Conservation (phyloP, 2,113 vertebrate genomes). For the Arvicanthis niloticus region DNA sequence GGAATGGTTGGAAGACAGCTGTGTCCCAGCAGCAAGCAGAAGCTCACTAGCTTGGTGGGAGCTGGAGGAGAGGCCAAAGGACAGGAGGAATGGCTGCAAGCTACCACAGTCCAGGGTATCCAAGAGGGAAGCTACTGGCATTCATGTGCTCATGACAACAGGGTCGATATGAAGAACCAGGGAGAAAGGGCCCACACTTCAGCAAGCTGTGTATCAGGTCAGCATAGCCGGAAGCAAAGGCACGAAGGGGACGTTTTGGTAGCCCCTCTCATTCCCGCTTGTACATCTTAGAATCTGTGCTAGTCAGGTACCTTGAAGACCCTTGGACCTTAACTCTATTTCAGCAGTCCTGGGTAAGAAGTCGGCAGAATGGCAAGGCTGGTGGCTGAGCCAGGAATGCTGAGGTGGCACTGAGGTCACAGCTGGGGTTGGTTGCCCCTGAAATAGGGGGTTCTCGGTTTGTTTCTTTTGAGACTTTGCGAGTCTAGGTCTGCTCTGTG, state of each 20-base stretch:
- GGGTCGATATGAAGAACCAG: rapidly evolving
- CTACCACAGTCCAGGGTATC: not conserved
- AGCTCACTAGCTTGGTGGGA: not conserved
- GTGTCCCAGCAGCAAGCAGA: not conserved
- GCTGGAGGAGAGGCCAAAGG: not conserved
- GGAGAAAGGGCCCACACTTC: not conserved
- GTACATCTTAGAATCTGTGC: not conserved
- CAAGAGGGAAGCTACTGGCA: not conserved
- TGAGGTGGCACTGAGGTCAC: not conserved
- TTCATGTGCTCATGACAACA: rapidly evolving
- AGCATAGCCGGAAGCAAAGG: not conserved
- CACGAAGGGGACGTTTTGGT: rapidly evolving
- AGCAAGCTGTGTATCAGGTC: no score
- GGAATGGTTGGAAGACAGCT: not conserved
- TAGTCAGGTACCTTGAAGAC: not conserved
- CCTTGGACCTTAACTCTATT: not conserved
- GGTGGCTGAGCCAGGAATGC: not conserved
- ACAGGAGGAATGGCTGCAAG: not conserved
- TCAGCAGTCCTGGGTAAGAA: not conserved
- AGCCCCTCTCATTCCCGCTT: not conserved
- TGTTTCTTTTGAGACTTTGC: not conserved
- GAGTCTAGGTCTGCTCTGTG: not conserved
- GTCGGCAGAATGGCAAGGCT: not conserved
- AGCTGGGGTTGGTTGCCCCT: no score
- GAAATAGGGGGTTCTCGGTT: not conserved